phyloP scores from a whole-genome alignment of 2,888 invertebrate genomes.

The Agrochola lota region DNA sequence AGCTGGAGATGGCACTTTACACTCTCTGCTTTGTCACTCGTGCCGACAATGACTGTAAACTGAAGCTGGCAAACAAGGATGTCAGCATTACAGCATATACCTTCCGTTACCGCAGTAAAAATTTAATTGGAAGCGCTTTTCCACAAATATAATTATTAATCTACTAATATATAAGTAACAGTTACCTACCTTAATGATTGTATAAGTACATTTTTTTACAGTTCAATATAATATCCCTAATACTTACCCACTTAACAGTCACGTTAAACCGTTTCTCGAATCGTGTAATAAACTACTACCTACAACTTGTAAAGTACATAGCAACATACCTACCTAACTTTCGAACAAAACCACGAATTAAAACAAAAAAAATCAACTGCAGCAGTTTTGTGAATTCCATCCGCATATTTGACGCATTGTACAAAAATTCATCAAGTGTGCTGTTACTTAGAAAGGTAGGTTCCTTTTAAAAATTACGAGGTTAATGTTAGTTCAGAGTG shows the following conservation, averaged over 20 bases:
- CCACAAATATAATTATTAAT: conserved; percentile 92
- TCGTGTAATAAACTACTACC: no score
- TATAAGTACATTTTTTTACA: not conserved
- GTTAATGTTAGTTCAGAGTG: not conserved
- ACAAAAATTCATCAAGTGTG: not conserved
- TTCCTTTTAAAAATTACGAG: not conserved
- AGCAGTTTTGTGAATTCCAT: not conserved
- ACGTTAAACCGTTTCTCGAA: no score
- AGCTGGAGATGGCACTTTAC: conserved; percentile 97
- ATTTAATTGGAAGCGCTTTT: conserved; percentile 95
- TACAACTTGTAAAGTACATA: no score
- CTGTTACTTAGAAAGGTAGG: no score
- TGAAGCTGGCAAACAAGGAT: conserved; percentile 93
- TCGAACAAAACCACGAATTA: not conserved
- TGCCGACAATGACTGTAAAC: conserved; percentile 93
- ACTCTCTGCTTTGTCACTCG: conserved; percentile 96
- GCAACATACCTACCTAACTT: no score
- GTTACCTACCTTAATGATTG: not conserved
- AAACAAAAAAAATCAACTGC: not conserved
- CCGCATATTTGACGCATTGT: not conserved
- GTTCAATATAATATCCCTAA: not conserved
- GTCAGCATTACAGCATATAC: conserved; percentile 94
- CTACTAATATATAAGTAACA: not conserved
- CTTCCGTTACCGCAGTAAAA: conserved; percentile 94
- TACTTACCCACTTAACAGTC: no score